Evolutionary conservation across 2,888 invertebrate genomes (phyloP), one percentile per base, ranked within the genome.

Genomic region (Taphrorychus bicolor): DNA sequence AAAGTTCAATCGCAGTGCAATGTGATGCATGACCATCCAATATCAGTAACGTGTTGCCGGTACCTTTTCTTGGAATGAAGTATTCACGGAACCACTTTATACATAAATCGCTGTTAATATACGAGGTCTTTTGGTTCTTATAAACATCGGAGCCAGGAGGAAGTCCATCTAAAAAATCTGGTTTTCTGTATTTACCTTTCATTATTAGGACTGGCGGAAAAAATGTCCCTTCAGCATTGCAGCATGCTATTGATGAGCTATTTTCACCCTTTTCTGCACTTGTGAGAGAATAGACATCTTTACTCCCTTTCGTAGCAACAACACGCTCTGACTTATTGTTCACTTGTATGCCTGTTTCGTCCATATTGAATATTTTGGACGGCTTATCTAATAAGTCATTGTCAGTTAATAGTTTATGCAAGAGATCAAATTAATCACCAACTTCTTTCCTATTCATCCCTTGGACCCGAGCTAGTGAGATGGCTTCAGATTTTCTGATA

Each of bases 11-110:
- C 65, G 2, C 42, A n/a, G n/a, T 52, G 42, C 57, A 66, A 53
- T 69, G 76, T 11, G 75, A 76, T 56, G 71, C 71, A 65, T 78
- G 77, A 18, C 75, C 76, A 68, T 79, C 77, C 16, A 77, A 40
- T 40, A 76, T 66, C 2, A 77, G 61, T 16, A 76, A 45, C 24
- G 71, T 70, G 59, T 76, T 74, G 48, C 74, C 75, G 16, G 23
- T 52, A 54, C 1, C 72, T 71, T 53, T 77, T 74, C 40, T 62
- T 41, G 21, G 73, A 72, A 22, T 73, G 56, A 61, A 76, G 76
- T 60, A 72, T 69, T 68, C 73, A 69, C 45, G 54, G 63, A 41
- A 77, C 42, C 66, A 59, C 23, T 53, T 52, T 9, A 45, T 48
- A 60, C 54, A 54, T 40, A 60, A 32, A n/a, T 60, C 56, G 40